Base-by-base conservation (phyloP, 1,140 invertebrate genomes). In the Nymphalis io region DNA sequence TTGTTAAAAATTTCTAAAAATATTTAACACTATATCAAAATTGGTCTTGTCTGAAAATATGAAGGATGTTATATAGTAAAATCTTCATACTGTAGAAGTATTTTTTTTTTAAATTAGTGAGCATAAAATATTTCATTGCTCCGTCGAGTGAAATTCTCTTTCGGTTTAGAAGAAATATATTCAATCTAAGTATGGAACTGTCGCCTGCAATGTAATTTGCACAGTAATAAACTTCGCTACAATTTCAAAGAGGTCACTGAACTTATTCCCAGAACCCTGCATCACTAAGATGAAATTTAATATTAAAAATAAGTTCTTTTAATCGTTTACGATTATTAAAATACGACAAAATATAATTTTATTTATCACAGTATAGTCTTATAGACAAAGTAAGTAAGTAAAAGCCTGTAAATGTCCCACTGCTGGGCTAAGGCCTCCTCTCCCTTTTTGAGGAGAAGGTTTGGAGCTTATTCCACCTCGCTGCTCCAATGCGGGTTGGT, bases 121-220 rank as follows among this genome's bases (percentile, higher is more conserved):
- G 33, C 20, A 55, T 21, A 57, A 55, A 39, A 65, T 65, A 40
- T 40, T 42, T 65, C 39, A 57, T 65, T 23, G 10, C 48, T 42
- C 20, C 23, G 20, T 42, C 33, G 39, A 55, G 62, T 40, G 42
- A 55, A 65, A 27, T 65, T 39, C 18, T 16, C 15, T 42, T 38
- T 42, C 51, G 33, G 48, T 57, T 5, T 38, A 65, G 62, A 55
- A 23, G 20, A 55, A 65, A 65, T 65, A 23, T 65, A 65, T 65
- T 65, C 51, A 57, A 65, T 65, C 62, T 65, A 65, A 57, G 38
- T 55, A 57, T 51, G 58, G 13, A 46, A 58, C 46, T 63, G 60
- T 59, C 68, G 23, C 51, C 21, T 55, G 40, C 68, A 59, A 46
- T 61, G 57, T 59, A 70, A 63, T 59, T 58, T 70, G 42, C 38